Conservation (phyloP, 2,888 invertebrate genomes). For the Hipparchia semele region DNA sequence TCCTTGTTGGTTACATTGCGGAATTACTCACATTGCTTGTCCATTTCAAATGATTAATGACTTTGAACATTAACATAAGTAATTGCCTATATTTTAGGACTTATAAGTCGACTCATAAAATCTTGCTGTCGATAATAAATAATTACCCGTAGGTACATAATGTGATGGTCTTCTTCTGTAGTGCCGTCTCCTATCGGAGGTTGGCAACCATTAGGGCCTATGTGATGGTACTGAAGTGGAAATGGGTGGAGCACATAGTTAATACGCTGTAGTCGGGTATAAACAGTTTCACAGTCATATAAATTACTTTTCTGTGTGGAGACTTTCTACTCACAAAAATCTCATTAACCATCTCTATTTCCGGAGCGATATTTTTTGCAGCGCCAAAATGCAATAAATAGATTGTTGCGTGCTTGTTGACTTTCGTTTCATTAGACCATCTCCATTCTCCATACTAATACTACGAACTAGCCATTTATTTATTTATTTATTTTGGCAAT, state of each 20-base stretch:
- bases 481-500: no score
- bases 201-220: no score
- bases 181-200: no score
- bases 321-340: slow-evolving; percentile 19
- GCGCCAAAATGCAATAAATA: not conserved
- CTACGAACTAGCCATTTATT: no score
- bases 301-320: slow-evolving; percentile 1
- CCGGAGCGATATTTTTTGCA: slow-evolving; percentile 16
- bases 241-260: no score
- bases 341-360: slow-evolving; percentile 19
- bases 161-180: no score
- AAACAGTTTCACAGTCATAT: slow-evolving; percentile 1
- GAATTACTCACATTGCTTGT: slow-evolving; percentile 8
- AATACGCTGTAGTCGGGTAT: no score
- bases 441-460: not conserved
- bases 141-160: no score
- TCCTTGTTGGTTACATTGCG: not conserved
- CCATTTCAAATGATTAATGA: slow-evolving; percentile 30
- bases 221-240: no score
- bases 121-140: not conserved
- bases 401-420: not conserved
- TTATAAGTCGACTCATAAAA: not conserved
- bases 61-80: slow-evolving; percentile 18
- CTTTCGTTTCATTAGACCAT: not conserved
- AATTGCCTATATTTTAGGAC: not conserved